Percentiles rank a stretch among this genome's conserved stretches.
These are phyloP conservation scores for Tipula vernalis DNA, from an alignment of 2,888 invertebrate species.

Conservation along the genomic window DNA sequence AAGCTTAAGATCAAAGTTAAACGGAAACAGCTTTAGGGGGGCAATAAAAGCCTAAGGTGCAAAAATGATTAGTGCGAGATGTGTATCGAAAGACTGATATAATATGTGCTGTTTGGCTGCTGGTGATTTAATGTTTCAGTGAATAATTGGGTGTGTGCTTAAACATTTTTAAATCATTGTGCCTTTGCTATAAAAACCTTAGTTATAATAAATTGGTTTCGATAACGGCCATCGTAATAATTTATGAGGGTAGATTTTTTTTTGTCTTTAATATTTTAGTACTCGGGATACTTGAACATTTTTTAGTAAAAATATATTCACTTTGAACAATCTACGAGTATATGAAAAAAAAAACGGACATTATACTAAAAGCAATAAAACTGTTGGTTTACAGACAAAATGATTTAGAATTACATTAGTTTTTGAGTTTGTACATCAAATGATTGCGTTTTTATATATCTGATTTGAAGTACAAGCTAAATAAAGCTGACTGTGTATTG, in stretches of 20 bases:
- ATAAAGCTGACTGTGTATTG: too few relatives aligned
- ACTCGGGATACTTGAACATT: not conserved
- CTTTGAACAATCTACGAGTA: not conserved
- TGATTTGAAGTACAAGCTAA: too few relatives aligned
- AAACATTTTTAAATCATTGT: not conserved
- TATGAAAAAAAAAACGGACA: not conserved
- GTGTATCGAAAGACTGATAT: not conserved
- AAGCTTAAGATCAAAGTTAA: not conserved
- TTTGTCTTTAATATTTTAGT: not conserved
- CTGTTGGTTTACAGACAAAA: not conserved
- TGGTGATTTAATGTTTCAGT: not conserved
- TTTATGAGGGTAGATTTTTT: not conserved
- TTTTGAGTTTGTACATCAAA: not conserved
- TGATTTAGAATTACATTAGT: not conserved
- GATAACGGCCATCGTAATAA: not conserved
- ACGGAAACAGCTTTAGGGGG: not conserved
- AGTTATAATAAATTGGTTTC: not conserved
- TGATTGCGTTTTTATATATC: too few relatives aligned
- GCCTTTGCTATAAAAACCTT: not conserved
- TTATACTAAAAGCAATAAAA: not conserved
- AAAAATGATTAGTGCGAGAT: not conserved
- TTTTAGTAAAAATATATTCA: not conserved
- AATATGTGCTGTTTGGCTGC: not conserved
- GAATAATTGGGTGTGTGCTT: not conserved
- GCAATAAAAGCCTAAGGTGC: not conserved